Percentiles rank a stretch among this genome's conserved stretches.
Conservation (phyloP, 1,140 invertebrate genomes). For the Condylostylus longicornis region DNA sequence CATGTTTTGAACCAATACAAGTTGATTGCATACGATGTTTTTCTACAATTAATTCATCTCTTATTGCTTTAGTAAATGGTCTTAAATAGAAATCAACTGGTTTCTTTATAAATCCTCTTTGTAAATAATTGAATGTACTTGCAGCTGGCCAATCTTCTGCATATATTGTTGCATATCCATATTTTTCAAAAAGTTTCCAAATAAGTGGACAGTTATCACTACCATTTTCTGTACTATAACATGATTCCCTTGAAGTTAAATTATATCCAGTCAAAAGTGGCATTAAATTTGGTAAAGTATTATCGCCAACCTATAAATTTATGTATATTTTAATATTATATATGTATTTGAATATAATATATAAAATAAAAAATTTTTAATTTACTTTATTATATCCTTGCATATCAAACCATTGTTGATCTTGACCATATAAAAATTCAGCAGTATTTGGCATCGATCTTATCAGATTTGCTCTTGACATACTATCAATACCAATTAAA, state of each 20-base stretch:
- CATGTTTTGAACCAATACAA: constrained; percentile 41
- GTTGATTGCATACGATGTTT: constrained; percentile 25
- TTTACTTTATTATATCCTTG: constrained; percentile 25
- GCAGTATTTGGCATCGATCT: constrained; percentile 18
- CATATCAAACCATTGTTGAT: constrained; percentile 17
- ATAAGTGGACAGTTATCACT: constrained; percentile 55
- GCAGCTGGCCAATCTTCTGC: constrained; percentile 58
- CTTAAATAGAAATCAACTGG: constrained; percentile 72
- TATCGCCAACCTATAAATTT: constrained; percentile 45
- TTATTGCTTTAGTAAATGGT: constrained; percentile 51
- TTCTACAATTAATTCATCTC: constrained; percentile 33
- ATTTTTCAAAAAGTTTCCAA: constrained; percentile 56
- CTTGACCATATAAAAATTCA: constrained; percentile 13
- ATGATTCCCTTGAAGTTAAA: constrained; percentile 31
- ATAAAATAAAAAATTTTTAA: constrained; percentile 6
- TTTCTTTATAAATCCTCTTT: constrained; percentile 54
- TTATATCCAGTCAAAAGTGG: constrained; percentile 53
- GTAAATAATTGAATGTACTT: constrained; percentile 65
- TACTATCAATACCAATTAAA: constrained; percentile 24
- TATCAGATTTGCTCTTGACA: constrained; percentile 32
- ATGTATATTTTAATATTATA: constrained; percentile 1
- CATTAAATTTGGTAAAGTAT: constrained; percentile 71
- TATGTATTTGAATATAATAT: constrained; percentile 4
- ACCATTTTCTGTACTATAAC: constrained; percentile 34
- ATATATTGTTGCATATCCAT: constrained; percentile 59